Evolutionary conservation across 2,797 vertebrate species (phyloP).

Genomic region (Melanotaenia nigrans): DNA sequence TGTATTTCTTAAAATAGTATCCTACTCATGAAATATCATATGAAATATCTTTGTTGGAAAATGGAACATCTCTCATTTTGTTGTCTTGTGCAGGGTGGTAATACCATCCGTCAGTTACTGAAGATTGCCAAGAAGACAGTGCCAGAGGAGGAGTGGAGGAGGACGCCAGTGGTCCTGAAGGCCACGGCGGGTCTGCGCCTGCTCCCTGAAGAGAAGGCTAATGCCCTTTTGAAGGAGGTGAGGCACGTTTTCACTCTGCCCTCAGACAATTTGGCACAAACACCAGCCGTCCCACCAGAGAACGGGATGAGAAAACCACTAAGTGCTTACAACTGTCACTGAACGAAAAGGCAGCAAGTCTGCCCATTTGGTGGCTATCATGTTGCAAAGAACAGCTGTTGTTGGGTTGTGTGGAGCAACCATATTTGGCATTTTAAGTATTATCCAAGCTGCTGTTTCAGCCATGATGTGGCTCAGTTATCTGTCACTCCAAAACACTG

Average conservation of each 20-base stretch:
- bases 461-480: slow-evolving; percentile 72
- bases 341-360: slow-evolving; percentile 71
- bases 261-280: slow-evolving; percentile 78
- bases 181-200: slow-evolving; percentile 95
- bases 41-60: slow-evolving; percentile 1
- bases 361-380: slow-evolving; percentile 76
- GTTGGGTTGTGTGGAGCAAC: slow-evolving; percentile 80
- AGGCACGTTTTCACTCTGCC: slow-evolving; percentile 63
- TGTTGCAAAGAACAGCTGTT: slow-evolving; percentile 84
- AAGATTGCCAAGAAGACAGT: slow-evolving; percentile 91
- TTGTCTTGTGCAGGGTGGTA: slow-evolving; percentile 85
- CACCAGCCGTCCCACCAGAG: slow-evolving; percentile 65
- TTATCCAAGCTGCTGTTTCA: slow-evolving; percentile 78
- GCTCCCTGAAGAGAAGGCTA: slow-evolving; percentile 90
- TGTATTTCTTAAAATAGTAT: slow-evolving; percentile 60
- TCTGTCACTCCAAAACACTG: slow-evolving; percentile 68
- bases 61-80: slow-evolving; percentile 5
- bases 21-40: not conserved
- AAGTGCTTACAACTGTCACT: slow-evolving; percentile 80
- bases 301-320: slow-evolving; percentile 80
- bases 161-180: slow-evolving; percentile 94
- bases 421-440: slow-evolving; percentile 82
- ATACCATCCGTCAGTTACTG: slow-evolving; percentile 88
- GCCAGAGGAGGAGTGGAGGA: slow-evolving; percentile 90
- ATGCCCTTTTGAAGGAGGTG: slow-evolving; percentile 90